These are phyloP conservation scores for Lampris incognitus DNA, from an alignment of 2,113 vertebrate genomes.

Conservation along the genomic window DNA sequence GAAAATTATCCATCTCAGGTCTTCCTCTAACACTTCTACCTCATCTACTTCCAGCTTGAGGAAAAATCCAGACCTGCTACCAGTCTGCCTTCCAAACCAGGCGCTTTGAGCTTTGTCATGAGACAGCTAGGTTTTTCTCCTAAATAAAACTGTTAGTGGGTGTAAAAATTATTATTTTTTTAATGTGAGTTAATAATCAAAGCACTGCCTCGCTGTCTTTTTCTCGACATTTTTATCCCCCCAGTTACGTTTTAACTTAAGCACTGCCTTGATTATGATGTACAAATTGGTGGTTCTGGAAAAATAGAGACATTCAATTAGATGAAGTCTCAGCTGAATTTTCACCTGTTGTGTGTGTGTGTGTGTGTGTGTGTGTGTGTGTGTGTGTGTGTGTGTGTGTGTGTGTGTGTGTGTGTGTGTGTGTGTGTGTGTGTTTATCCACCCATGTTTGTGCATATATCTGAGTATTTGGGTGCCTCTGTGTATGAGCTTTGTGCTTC, in stretches of 20 bases:
- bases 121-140: conserved; percentile 46
- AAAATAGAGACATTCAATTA: conserved; percentile 29
- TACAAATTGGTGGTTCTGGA: conserved; percentile 31
- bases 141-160: conserved; percentile 78
- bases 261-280: conserved; percentile 46
- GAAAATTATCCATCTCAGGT: conserved; percentile 19
- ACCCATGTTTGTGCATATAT: not conserved
- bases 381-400: not conserved
- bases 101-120: conserved; percentile 34
- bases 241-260: conserved; percentile 46
- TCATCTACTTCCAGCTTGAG: conserved; percentile 23
- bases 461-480: not conserved
- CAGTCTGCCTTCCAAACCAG: conserved; percentile 41
- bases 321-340: not conserved
- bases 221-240: conserved; percentile 47
- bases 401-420: too few relatives aligned
- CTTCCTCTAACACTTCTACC: conserved; percentile 15
- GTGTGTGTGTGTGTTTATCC: not conserved
- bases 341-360: conserved; percentile 8
- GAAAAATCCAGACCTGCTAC: conserved; percentile 15
- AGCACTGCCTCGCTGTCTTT: conserved; percentile 44
- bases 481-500: too few relatives aligned
- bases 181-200: conserved; percentile 77
- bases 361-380: not conserved
- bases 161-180: conserved; percentile 76